These are phyloP conservation scores for Cinclus cinclus DNA, from an alignment of 2,113 vertebrate species.

Conservation along the genomic window DNA sequence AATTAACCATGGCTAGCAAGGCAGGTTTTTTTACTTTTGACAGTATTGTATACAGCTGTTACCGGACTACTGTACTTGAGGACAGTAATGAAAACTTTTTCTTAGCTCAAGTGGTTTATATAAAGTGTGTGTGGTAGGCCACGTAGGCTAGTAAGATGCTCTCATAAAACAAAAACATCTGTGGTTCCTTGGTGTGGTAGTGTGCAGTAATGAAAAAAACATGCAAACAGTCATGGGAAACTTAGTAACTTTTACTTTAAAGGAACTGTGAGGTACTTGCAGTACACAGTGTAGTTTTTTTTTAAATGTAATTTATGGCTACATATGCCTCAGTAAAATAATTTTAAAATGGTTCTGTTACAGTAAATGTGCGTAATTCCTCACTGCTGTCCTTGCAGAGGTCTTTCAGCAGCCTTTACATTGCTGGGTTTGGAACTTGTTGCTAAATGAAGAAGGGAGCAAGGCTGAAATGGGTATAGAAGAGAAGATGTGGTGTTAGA, in stretches of 20 bases:
- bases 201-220: conserved; percentile 60
- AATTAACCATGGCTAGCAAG: conserved; percentile 7
- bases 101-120: conserved; percentile 39
- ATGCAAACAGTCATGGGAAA: conserved; percentile 45
- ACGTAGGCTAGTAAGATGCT: conserved; percentile 69
- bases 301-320: not conserved
- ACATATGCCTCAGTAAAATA: not conserved
- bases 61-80: not conserved
- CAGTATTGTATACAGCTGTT: not conserved
- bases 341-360: not conserved
- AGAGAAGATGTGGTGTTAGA: not conserved
- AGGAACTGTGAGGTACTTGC: not conserved
- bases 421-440: not conserved
- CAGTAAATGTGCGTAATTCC: not conserved
- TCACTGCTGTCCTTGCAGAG: not conserved
- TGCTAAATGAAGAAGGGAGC: not conserved
- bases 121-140: conserved; percentile 67
- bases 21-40: not conserved
- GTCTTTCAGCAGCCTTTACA: not conserved
- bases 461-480: not conserved
- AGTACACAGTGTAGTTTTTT: not conserved
- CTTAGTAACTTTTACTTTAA: conserved; percentile 39
- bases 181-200: conserved; percentile 61
- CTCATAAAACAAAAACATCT: conserved; percentile 70
- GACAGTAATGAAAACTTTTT: conserved; percentile 1